A percentile compares a stretch with the other conserved stretches of the same genome.
These are phyloP conservation scores for Coleophora deauratella DNA, from an alignment of 2,888 invertebrate species.

Conservation along the genomic window DNA sequence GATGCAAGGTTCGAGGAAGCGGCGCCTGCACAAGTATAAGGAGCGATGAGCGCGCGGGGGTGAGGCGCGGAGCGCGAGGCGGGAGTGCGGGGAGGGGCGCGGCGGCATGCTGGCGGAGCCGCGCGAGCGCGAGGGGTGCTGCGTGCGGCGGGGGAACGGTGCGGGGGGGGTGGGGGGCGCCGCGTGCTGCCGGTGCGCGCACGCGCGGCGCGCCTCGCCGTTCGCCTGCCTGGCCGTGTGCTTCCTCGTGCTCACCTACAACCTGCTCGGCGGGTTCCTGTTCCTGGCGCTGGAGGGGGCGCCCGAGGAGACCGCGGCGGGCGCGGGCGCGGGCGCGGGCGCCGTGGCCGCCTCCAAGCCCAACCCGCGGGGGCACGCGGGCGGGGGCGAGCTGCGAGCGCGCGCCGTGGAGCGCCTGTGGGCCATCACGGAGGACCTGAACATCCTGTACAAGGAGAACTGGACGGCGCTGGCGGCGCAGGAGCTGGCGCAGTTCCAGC, in stretches of 20 bases:
- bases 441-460: constrained; percentile 91
- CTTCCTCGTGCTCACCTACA: constrained; percentile 91
- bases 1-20: constrained; percentile 37
- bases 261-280: constrained; percentile 92
- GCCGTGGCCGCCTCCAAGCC: constrained; percentile 79
- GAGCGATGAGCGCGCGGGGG: constrained; percentile 34
- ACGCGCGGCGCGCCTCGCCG: constrained; percentile 66
- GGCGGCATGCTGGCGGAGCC: constrained; percentile 23
- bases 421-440: constrained; percentile 90
- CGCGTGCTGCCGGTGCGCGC: constrained; percentile 65
- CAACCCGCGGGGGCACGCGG: constrained; percentile 70
- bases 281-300: constrained; percentile 87
- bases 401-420: constrained; percentile 86
- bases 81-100: constrained; percentile 21
- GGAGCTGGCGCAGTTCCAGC: constrained; percentile 89
- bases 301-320: constrained; percentile 79
- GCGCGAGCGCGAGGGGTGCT: constrained; percentile 13
- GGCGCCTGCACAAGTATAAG: constrained; percentile 44
- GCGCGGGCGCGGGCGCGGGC: constrained; percentile 70
- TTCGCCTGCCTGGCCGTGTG: constrained; percentile 88
- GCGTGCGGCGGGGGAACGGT: constrained; percentile 1
- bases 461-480: constrained; percentile 93
- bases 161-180: constrained; percentile 25
- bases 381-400: constrained; percentile 75
- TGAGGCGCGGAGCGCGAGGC: constrained; percentile 22